A percentile compares a stretch with the other conserved stretches of the same genome.
Evolutionary conservation across 1,140 invertebrate genomes (phyloP).

Genomic region (Palaemon carinicauda): DNA sequence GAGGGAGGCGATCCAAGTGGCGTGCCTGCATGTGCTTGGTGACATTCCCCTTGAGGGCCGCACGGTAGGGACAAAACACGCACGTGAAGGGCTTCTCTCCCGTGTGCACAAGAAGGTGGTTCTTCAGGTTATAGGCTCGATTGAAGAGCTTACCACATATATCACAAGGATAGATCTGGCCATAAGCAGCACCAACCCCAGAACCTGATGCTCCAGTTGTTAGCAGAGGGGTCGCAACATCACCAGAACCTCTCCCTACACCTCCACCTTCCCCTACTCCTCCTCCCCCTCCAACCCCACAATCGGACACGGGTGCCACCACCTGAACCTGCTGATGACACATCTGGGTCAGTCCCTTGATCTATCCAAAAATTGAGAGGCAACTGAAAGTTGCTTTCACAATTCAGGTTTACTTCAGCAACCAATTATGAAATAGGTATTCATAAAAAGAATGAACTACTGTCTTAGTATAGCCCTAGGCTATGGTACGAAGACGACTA

Average conservation of each 20-base stretch:
- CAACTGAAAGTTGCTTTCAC: no score
- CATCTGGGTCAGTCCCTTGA: no score
- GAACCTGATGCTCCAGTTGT: not conserved
- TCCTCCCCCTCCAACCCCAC: no score
- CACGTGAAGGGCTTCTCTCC: conserved; percentile 64
- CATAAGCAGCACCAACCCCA: not conserved
- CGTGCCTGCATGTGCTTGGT: conserved; percentile 54
- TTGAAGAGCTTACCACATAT: conserved; percentile 51
- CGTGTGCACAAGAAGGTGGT: conserved; percentile 69
- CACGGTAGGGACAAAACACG: conserved; percentile 72
- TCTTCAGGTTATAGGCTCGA: conserved; percentile 54
- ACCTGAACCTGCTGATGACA: no score
- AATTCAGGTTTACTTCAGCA: not conserved
- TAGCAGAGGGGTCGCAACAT: no score
- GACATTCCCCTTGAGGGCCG: conserved; percentile 64
- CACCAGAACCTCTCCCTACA: no score
- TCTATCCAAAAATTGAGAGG: no score
- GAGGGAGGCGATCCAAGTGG: conserved; percentile 15
- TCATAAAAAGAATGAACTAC: no score
- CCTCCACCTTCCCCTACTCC: no score
- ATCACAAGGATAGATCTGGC: conserved; percentile 34
- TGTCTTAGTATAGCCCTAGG: no score
- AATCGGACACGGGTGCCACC: no score
- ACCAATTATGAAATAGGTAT: not conserved
- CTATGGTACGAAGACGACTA: no score